phyloP scores from a whole-genome alignment of 2,888 invertebrate genomes.

The Watsonalla cultraria region DNA sequence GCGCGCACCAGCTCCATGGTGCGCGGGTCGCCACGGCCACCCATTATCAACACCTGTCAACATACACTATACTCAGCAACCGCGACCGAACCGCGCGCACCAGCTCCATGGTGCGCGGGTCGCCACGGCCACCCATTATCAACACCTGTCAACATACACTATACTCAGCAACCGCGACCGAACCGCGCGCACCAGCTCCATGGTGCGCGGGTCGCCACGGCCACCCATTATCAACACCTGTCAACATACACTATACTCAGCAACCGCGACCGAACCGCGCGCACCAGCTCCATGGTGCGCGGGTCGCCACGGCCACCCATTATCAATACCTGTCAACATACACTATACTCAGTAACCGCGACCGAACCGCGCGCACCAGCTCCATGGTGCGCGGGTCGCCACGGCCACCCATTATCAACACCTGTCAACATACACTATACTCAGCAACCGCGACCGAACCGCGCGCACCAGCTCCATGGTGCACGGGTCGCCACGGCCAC shows the following conservation, averaged over 20 bases:
- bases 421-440: too few relatives aligned
- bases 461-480: too few relatives aligned
- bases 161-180: not conserved
- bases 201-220: conserved; percentile 80
- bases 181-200: conserved; percentile 42
- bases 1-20: conserved; percentile 82
- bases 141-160: not conserved
- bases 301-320: conserved; percentile 81
- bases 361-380: not conserved
- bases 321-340: not conserved
- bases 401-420: too few relatives aligned
- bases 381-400: too few relatives aligned
- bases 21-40: conserved; percentile 80
- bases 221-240: conserved; percentile 68
- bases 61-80: not conserved
- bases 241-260: not conserved
- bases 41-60: conserved; percentile 82
- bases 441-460: too few relatives aligned
- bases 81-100: not conserved
- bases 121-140: conserved; percentile 78
- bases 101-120: conserved; percentile 80
- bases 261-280: not conserved
- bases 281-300: conserved; percentile 75
- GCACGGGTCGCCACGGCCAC: too few relatives aligned
- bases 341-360: not conserved